phyloP scores from a whole-genome alignment of 2,888 invertebrate genomes.

The Muscina levida region DNA sequence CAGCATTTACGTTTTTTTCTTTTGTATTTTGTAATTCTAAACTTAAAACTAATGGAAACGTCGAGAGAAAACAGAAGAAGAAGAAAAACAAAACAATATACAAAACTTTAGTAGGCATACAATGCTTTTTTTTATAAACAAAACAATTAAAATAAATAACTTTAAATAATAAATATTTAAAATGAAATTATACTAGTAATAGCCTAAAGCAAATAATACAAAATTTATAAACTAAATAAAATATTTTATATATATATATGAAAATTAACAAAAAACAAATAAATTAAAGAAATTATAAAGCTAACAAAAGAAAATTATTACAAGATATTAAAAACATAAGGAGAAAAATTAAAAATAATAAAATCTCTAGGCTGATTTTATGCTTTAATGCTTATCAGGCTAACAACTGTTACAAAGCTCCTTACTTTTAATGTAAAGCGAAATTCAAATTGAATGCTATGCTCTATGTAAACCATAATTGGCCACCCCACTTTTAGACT shows the following conservation, averaged over 20 bases:
- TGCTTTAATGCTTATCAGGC: too few relatives aligned
- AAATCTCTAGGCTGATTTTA: too few relatives aligned
- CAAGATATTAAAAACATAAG: too few relatives aligned
- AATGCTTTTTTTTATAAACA: slow-evolving; percentile 60
- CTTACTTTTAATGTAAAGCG: too few relatives aligned
- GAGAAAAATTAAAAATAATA: too few relatives aligned
- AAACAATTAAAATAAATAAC: not conserved
- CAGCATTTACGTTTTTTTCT: slow-evolving; percentile 46
- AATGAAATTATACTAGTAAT: not conserved
- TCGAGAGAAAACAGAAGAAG: not conserved
- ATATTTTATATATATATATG: too few relatives aligned
- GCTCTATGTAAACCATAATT: too few relatives aligned
- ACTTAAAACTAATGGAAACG: not conserved
- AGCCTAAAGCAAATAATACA: not conserved
- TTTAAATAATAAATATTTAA: not conserved
- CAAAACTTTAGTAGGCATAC: slow-evolving; percentile 51
- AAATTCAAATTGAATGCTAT: too few relatives aligned
- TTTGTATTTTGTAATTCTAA: slow-evolving; percentile 24
- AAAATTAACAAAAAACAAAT: too few relatives aligned
- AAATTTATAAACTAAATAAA: slow-evolving; percentile 5
- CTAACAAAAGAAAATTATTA: too few relatives aligned
- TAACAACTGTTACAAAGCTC: not conserved
- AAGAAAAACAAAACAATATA: slow-evolving; percentile 39
- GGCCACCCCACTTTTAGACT: too few relatives aligned
- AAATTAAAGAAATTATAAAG: too few relatives aligned